Evolutionary conservation across 2,113 vertebrate species (phyloP).

Genomic region (Anarrhichthys ocellatus): DNA sequence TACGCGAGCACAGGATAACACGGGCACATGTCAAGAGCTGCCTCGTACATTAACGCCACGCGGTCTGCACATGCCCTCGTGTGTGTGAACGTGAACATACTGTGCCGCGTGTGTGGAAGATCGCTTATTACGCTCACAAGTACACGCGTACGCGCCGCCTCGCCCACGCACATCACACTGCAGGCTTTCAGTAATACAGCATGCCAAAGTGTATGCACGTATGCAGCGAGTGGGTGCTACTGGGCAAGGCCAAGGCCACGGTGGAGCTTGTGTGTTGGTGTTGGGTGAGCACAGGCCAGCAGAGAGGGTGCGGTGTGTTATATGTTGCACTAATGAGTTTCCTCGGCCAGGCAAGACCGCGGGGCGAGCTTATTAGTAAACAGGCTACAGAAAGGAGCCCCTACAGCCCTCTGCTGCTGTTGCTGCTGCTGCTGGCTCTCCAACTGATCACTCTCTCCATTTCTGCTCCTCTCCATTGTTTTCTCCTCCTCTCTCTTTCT

Average conservation of each 20-base stretch:
- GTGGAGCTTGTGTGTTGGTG: constrained; percentile 61
- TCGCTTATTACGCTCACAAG: constrained; percentile 56
- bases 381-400: constrained; percentile 62
- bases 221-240: constrained; percentile 69
- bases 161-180: constrained; percentile 73
- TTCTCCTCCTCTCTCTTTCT: constrained; percentile 5
- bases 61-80: constrained; percentile 27
- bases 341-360: constrained; percentile 61
- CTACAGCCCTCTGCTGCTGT: constrained; percentile 45
- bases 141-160: constrained; percentile 56
- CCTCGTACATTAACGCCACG: constrained; percentile 13
- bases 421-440: constrained; percentile 29
- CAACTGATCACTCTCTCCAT: constrained; percentile 22
- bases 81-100: constrained; percentile 53
- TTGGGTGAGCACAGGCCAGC: constrained; percentile 62
- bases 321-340: constrained; percentile 76
- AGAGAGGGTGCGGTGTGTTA: constrained; percentile 69
- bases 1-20: neutral
- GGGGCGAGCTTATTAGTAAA: constrained; percentile 73
- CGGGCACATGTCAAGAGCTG: constrained; percentile 17
- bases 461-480: constrained; percentile 26
- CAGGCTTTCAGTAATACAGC: constrained; percentile 34
- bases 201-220: constrained; percentile 52
- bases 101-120: constrained; percentile 52
- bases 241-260: constrained; percentile 62